Base-by-base conservation (phyloP, 2,113 vertebrate species). In the Ploceus nigricollis region DNA sequence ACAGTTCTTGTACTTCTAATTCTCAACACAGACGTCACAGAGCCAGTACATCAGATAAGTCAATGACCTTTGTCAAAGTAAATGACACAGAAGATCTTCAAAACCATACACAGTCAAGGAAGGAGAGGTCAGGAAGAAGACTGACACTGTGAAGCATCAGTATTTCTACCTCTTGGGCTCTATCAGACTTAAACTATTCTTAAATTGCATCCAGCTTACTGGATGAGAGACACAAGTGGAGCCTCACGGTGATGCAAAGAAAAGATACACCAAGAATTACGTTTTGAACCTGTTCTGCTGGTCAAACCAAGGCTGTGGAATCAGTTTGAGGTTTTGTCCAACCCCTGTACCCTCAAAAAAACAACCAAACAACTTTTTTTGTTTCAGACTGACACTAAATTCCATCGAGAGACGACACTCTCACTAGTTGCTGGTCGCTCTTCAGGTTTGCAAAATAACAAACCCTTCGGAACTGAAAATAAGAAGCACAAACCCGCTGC, bases 221-320 rank as follows among this genome's bases (percentile, higher is more conserved):
- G 16, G 15, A 20, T 21, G 53, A 45, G 18, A 37, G 11, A 33
- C 7, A 9, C 3, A 44, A 50, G 10, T 2, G 7, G 11, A 89
- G 20, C 10, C 40, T 48, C n/a, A 24, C 0, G 0, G 35, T 3
- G 17, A 60, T 7, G 14, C 15, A 57, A 48, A 13, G 23, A 33
- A 51, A 81, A 60, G 23, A n/a, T 47, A 28, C 11, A 7, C 0
- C 0, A 63, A 66, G 7, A 73, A 19, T 16, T 65, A 28, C n/a
- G 47, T 73, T 89, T 18, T 35, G 56, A 84, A 54, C 5, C 9
- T 35, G 30, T 6, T 60, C 3, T 63, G 27, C 16, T 47, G 53
- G 16, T 64, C 79, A 87, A 58, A 64, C 3, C 9, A 51, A 64
- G 25, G 11, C 17, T 47, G 12, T 39, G 51, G 25, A 84, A 60